Percentiles rank a stretch among this genome's conserved stretches.
Evolutionary conservation across 2,888 invertebrate species (phyloP).

Genomic region (Archips crataeganus): DNA sequence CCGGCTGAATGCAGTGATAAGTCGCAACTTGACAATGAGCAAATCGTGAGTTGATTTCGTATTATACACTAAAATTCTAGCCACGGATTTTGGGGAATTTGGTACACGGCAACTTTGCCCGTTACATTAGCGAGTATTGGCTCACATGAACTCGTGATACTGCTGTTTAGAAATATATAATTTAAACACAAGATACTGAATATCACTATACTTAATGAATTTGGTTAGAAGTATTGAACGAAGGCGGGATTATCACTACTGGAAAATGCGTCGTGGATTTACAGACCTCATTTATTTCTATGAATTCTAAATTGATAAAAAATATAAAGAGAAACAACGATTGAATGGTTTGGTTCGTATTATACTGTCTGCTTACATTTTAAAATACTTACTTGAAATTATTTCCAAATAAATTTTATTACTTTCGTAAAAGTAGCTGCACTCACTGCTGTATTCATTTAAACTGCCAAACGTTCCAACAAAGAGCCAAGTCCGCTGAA

Average conservation of each 20-base stretch:
- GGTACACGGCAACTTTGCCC: constrained; percentile 33
- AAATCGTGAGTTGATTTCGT: constrained; percentile 67
- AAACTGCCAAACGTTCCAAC: constrained; percentile 26
- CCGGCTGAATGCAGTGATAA: constrained; percentile 75
- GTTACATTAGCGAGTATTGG: constrained; percentile 24
- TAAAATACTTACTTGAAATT: not conserved
- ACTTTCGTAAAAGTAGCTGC: not conserved
- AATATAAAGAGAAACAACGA: not conserved
- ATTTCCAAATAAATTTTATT: not conserved
- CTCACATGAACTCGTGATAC: constrained; percentile 17
- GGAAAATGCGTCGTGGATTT: no score
- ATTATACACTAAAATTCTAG: constrained; percentile 50
- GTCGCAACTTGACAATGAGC: constrained; percentile 69
- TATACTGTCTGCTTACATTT: not conserved
- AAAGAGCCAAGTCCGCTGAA: constrained; percentile 15
- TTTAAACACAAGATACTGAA: no score
- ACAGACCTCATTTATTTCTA: no score
- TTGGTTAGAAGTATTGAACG: no score
- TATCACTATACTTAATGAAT: no score
- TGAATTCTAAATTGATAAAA: no score
- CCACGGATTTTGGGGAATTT: constrained; percentile 40
- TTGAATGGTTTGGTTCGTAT: not conserved
- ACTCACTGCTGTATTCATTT: constrained; percentile 2
- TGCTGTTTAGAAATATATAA: not conserved
- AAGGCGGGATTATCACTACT: no score